Base-by-base conservation (phyloP, 2,888 invertebrate species). In the Ophion obscuratus region DNA sequence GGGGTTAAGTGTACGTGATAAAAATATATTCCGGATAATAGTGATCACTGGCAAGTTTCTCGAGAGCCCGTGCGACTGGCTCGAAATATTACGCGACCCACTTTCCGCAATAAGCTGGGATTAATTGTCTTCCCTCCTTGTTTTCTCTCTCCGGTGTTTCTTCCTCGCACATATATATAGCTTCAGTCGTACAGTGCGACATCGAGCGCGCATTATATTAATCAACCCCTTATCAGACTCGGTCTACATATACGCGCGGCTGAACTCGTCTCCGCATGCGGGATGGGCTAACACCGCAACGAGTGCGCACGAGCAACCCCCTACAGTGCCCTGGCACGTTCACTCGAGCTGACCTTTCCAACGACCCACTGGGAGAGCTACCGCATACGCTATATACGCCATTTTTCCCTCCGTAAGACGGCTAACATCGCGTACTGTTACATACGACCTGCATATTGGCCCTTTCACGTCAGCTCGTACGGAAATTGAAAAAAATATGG, bases 311-410 rank as follows among this genome's bases (percentile, higher is more conserved):
- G 57, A 59, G 20, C 82, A 71, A 76, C 71, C 76, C 71, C 61
- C 53, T 27, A 62, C 67, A 71, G 27, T 27, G 53, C 78, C 66
- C 17, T 62, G 57, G 64, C 68, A 78, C 84, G 82, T 79, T 75
- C 82, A 71, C 82, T 85, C 76, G 73, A 77, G 61, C 66, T 85
- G 85, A 85, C 85, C 85, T 85, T 85, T 85, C 80, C 80, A 76
- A 73, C 71, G 59, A 40, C 67, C 31, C 20, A n/a, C 71, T 59
- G 68, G 17, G 20, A 76, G 79, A 76, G 79, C 75, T 75, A 66
- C 70, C 79, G 78, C 75, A 66, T 70, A 53, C 64, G 6, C 59
- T 31, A 27, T 27, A 31, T 59, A 73, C 47, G 27, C 17, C 10
- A n/a, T 53, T 66, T 73, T 73, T 61, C 47, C 20, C 62, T 79